phyloP scores from a whole-genome alignment of 2,888 invertebrate genomes.

The Drosophila setosimentum region DNA sequence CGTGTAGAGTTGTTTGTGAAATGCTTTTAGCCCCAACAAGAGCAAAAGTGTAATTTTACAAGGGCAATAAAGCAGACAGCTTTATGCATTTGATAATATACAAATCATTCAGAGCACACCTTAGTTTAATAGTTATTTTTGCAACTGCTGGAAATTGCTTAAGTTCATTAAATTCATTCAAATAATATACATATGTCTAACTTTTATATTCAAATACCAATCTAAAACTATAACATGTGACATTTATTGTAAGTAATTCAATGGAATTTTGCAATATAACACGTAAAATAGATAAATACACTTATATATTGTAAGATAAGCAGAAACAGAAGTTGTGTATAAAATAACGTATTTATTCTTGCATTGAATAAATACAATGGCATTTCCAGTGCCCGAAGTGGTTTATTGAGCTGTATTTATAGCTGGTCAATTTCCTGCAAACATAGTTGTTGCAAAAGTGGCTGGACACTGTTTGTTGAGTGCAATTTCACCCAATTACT shows the following conservation, averaged over 20 bases:
- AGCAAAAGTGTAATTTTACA: background rate
- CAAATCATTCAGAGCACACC: background rate
- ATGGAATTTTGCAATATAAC: background rate
- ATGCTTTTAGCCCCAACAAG: background rate
- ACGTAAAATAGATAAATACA: background rate
- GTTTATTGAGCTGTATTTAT: constrained; percentile 1
- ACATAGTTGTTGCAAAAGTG: constrained; percentile 1
- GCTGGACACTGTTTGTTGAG: constrained; percentile 2
- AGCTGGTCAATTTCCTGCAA: background rate
- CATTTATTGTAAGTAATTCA: background rate
- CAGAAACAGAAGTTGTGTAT: background rate
- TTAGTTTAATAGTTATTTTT: background rate
- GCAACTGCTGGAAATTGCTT: background rate
- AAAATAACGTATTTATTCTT: background rate
- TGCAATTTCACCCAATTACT: constrained; percentile 39
- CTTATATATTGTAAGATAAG: background rate
- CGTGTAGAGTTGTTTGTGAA: background rate
- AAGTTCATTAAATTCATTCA: background rate
- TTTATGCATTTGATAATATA: background rate
- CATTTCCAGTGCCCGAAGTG: background rate
- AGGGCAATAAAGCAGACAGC: background rate
- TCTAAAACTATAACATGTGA: background rate
- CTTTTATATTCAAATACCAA: background rate
- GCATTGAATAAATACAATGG: background rate
- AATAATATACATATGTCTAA: background rate